Conservation (phyloP, 2,113 vertebrate species). For the Vombatus ursinus region DNA sequence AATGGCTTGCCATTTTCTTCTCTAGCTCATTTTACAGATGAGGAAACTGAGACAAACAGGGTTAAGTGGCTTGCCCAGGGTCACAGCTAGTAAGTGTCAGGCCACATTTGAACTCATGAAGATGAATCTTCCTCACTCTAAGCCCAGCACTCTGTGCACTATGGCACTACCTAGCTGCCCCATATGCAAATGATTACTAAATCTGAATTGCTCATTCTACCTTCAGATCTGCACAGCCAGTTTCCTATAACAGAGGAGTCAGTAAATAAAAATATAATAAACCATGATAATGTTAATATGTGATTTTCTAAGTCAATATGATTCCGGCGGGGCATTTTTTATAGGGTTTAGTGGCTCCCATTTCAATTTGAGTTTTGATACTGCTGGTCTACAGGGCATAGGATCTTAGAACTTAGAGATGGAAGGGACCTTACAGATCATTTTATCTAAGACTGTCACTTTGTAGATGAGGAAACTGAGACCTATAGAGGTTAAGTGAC, state of each 20-base stretch:
- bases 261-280: background rate
- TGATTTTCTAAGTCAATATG: background rate
- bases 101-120: background rate
- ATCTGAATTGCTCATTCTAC: background rate
- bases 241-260: background rate
- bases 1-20: background rate
- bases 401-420: background rate
- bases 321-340: background rate
- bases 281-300: background rate
- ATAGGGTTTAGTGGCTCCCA: background rate
- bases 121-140: background rate
- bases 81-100: background rate
- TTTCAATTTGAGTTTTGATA: background rate
- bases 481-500: background rate
- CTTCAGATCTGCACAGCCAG: background rate
- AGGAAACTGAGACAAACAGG: background rate
- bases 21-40: background rate
- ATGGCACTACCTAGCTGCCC: background rate
- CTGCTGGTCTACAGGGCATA: background rate
- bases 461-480: background rate
- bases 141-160: background rate
- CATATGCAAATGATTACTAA: background rate
- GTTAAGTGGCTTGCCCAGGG: background rate
- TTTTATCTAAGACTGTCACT: background rate
- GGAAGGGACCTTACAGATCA: background rate